Conservation (phyloP, 2,113 vertebrate species). For the Apteryx mantelli region DNA sequence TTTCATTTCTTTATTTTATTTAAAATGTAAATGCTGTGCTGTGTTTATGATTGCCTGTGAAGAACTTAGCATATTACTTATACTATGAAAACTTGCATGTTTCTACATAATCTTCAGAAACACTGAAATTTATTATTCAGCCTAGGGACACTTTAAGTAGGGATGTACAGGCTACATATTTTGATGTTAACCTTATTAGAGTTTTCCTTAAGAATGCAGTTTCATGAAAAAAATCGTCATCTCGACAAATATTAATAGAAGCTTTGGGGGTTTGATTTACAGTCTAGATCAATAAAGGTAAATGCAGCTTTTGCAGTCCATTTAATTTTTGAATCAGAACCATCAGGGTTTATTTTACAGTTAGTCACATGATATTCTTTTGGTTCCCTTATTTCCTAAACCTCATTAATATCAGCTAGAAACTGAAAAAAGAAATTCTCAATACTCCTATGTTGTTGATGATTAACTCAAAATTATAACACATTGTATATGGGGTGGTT, state of each 20-base stretch:
- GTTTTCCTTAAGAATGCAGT: background rate
- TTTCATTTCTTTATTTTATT: background rate
- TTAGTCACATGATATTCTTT: background rate
- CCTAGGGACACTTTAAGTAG: background rate
- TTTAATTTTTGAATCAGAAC: background rate
- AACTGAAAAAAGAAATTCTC: background rate
- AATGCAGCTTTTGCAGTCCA: background rate
- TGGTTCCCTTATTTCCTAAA: background rate
- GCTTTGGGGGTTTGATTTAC: background rate
- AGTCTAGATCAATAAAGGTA: background rate
- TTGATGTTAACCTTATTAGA: background rate
- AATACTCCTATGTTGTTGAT: background rate
- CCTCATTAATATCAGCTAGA: background rate
- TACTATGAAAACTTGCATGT: background rate
- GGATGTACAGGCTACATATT: background rate
- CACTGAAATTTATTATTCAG: background rate
- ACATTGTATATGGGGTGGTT: fast-evolving
- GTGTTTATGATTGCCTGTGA: background rate
- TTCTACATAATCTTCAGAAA: background rate
- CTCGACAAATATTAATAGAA: background rate
- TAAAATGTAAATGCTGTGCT: background rate
- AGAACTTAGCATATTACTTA: background rate
- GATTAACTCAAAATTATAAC: background rate
- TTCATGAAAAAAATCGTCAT: background rate
- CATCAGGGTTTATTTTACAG: background rate